Conservation (phyloP, 1,140 invertebrate genomes). For the Dryas iulia region DNA sequence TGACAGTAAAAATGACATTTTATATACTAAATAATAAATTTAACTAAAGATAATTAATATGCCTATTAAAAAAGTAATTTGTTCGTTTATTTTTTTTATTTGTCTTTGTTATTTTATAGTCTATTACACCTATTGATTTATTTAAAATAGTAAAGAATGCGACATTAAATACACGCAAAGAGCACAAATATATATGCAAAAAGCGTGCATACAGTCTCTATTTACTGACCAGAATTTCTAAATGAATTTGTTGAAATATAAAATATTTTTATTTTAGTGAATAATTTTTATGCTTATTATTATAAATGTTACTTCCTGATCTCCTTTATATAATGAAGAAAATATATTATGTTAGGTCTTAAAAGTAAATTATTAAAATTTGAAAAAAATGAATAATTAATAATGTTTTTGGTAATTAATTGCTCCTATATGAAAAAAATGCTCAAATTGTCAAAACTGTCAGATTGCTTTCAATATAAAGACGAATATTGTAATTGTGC, state of each 20-base stretch:
- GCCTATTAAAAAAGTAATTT: background rate
- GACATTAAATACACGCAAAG: constrained; percentile 40
- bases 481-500: background rate
- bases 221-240: constrained; percentile 26
- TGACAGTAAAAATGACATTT: background rate
- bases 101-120: background rate
- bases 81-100: background rate
- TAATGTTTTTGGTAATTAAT: too few species aligned
- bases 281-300: too few species aligned
- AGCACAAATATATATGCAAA: constrained; percentile 43
- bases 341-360: too few species aligned
- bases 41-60: background rate
- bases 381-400: too few species aligned
- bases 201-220: constrained; percentile 42
- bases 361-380: too few species aligned
- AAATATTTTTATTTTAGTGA: background rate
- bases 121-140: background rate
- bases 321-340: too few species aligned
- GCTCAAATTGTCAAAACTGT: background rate
- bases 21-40: background rate
- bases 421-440: too few species aligned
- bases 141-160: constrained; percentile 16
- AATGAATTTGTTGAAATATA: constrained; percentile 1
- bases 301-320: too few species aligned
- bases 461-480: background rate